Evolutionary conservation across 23 tunicate species (phyloP).

Genomic region (Halocynthia aurantium): DNA sequence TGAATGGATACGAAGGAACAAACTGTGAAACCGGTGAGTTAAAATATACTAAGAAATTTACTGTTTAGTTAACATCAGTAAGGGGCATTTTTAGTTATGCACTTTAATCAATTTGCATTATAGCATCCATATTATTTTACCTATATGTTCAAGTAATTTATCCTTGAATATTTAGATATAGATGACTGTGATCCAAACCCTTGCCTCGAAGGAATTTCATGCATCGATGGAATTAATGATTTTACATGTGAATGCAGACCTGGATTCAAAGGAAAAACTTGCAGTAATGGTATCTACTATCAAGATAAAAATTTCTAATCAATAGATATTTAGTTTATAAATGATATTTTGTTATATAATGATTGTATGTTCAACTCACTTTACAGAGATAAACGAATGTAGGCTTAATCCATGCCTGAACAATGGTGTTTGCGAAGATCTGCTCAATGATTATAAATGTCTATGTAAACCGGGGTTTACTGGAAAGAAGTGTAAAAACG

Average conservation of each 20-base stretch:
- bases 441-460: slow-evolving; percentile 29
- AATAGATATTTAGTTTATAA: too few species aligned
- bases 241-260: slow-evolving; percentile 1
- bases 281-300: background rate
- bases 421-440: slow-evolving; percentile 27
- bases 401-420: background rate
- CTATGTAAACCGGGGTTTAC: slow-evolving; percentile 25
- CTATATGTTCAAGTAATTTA: too few species aligned
- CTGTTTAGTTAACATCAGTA: too few species aligned
- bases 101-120: too few species aligned
- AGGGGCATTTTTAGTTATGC: too few species aligned
- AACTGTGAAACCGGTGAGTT: background rate
- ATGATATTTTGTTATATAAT: too few species aligned
- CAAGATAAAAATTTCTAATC: too few species aligned
- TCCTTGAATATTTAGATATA: background rate
- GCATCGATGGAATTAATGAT: background rate
- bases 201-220: background rate
- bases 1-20: background rate
- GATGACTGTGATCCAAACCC: slow-evolving; percentile 2
- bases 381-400: too few species aligned
- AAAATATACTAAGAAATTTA: background rate
- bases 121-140: too few species aligned
- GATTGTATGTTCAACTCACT: too few species aligned
- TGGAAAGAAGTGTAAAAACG: slow-evolving; percentile 39
- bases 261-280: background rate